Percentiles rank a stretch among this genome's conserved stretches.
Evolutionary conservation across 2,797 vertebrate species (phyloP).

Genomic region (Pseudomugil tenellus): DNA sequence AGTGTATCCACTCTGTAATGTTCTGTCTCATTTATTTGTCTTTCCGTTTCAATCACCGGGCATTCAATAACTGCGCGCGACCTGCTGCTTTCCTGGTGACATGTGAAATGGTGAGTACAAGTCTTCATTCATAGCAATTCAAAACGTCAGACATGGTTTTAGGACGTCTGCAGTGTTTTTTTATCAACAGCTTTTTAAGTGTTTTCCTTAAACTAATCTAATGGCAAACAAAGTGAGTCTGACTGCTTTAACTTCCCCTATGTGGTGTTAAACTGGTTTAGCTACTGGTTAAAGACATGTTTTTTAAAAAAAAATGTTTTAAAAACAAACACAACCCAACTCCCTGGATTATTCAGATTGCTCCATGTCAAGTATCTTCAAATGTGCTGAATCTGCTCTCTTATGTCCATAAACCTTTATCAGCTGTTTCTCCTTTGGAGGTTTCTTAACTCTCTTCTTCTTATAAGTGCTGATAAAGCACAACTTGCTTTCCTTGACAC

Average conservation of each 20-base stretch:
- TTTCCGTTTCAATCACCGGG: conserved; percentile 18
- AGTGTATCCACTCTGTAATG: conserved; percentile 2
- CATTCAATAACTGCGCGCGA: conserved; percentile 20
- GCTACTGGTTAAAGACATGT: conserved; percentile 13
- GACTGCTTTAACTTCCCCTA: no score
- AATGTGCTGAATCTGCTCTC: conserved; percentile 29
- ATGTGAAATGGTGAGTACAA: conserved; percentile 67
- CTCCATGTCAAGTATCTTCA: background rate
- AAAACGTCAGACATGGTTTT: background rate
- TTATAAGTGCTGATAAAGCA: conserved; percentile 55
- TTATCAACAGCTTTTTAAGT: no score
- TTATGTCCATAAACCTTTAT: conserved; percentile 33
- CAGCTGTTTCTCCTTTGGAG: conserved; percentile 39
- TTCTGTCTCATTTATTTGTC: conserved; percentile 30
- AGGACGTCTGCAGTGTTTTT: background rate
- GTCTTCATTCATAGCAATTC: conserved; percentile 36
- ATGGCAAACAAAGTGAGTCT: no score
- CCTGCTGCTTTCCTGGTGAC: conserved; percentile 33
- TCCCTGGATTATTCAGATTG: background rate
- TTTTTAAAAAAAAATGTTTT: no score
- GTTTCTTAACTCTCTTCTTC: conserved; percentile 31
- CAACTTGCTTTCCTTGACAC: conserved; percentile 23
- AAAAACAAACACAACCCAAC: background rate
- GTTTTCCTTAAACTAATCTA: no score
- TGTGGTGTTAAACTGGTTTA: background rate